These are phyloP conservation scores for Caenorhabditis plicata DNA, from an alignment of 2,888 invertebrate species.

Conservation along the genomic window DNA sequence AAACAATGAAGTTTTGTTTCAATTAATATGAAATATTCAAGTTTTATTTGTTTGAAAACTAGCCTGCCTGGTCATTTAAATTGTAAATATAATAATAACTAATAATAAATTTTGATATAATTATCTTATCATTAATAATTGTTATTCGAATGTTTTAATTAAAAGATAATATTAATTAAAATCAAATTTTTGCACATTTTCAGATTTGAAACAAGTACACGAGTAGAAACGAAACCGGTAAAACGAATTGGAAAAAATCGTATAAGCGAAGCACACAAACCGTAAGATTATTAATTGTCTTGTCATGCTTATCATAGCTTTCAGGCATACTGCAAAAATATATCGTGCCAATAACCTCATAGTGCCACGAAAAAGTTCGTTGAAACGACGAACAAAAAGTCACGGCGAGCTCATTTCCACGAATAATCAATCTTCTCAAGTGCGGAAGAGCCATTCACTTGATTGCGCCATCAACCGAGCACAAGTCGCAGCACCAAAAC, in stretches of 20 bases:
- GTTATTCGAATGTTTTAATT: background rate
- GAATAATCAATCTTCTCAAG: slow-evolving; percentile 22
- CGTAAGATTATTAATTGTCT: slow-evolving; percentile 6
- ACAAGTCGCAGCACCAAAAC: slow-evolving; percentile 4
- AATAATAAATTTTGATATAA: background rate
- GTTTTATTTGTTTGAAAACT: background rate
- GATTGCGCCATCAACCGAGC: slow-evolving; percentile 6
- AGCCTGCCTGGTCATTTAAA: background rate
- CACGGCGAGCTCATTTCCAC: slow-evolving; percentile 9
- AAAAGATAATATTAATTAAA: no score
- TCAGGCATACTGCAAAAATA: slow-evolving; percentile 9
- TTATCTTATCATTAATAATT: background rate
- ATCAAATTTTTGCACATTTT: background rate
- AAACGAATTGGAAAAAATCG: slow-evolving; percentile 33
- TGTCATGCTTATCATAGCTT: background rate
- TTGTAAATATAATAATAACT: background rate
- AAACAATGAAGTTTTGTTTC: slow-evolving; percentile 1
- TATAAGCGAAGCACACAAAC: slow-evolving; percentile 16
- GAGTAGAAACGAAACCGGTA: slow-evolving; percentile 19
- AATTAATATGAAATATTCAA: background rate
- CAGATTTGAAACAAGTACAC: slow-evolving; percentile 25
- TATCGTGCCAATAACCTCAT: slow-evolving; percentile 15
- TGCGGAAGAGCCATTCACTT: slow-evolving; percentile 33
- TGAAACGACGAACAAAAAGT: slow-evolving; percentile 35
- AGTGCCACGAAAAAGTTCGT: slow-evolving; percentile 23